Conservation (phyloP, 92 coral and sea anemone genomes). For the Virgularia gustaviana region DNA sequence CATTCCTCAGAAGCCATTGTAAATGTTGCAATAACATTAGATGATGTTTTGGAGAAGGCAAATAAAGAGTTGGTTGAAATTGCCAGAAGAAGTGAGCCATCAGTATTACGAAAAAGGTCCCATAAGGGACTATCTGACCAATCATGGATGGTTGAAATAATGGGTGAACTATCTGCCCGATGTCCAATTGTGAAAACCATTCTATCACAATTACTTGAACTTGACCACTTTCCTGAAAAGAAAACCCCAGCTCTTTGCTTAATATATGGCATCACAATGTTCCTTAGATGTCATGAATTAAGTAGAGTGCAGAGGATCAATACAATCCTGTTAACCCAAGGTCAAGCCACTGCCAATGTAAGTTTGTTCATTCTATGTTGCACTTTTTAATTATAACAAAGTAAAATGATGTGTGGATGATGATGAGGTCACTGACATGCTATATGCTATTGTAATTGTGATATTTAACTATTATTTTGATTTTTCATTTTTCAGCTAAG, state of each 20-base stretch:
- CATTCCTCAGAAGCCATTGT: too few relatives aligned
- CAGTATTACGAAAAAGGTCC: background rate
- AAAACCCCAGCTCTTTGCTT: slow-evolving; percentile 13
- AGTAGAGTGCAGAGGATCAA: slow-evolving; percentile 14
- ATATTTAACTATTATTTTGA: too few relatives aligned
- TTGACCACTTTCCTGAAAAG: background rate
- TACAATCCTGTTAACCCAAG: slow-evolving; percentile 28
- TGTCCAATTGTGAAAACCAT: slow-evolving; percentile 11
- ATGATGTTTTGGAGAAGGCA: too few relatives aligned
- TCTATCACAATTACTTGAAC: background rate
- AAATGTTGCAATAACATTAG: too few relatives aligned
- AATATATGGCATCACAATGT: slow-evolving; percentile 17
- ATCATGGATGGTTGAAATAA: slow-evolving; percentile 6
- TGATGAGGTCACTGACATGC: too few relatives aligned
- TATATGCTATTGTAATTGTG: too few relatives aligned
- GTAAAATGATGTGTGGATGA: too few relatives aligned
- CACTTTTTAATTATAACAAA: too few relatives aligned
- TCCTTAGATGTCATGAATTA: slow-evolving; percentile 19
- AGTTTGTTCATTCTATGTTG: too few relatives aligned
- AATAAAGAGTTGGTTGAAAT: background rate
- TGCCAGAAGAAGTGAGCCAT: slow-evolving; percentile 26
- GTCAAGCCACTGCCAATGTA: slow-evolving; percentile 22
- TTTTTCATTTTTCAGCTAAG: too few relatives aligned
- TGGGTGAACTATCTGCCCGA: slow-evolving; percentile 1
- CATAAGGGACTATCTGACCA: slow-evolving; percentile 6